Base-by-base conservation (phyloP, 2,113 vertebrate genomes). In the Empidonax traillii region DNA sequence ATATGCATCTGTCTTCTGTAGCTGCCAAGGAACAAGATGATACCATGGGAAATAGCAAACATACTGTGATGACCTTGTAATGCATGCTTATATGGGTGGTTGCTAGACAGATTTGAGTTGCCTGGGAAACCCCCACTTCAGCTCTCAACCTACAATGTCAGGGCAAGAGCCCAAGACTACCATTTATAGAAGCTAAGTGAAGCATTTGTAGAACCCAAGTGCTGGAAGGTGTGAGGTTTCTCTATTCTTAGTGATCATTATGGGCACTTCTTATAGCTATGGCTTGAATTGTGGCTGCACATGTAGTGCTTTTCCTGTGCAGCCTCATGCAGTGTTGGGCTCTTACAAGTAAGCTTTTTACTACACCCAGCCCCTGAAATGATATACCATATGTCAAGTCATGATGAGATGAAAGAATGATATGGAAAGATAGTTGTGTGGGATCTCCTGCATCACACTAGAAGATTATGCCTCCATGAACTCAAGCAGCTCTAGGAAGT, bases 91-190 rank as follows among this genome's bases (percentile, higher is more conserved):
- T 72, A 89, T 90, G 76, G 59, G 90, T 94, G 76, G 76, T 81
- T 97, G 91, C 86, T 94, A 92, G 92, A 96, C 94, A 89, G 86
- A 89, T 90, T 74, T 90, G 56, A 89, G 94, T 97, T 96, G 86
- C 89, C 94, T 92, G 89, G 91, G 96, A 94, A 96, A 95, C 96
- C 59, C 80, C 86, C 56, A 68, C 83, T 93, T 89, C 86, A 90
- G 76, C 47, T 90, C 65, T 67, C 86, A 95, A 93, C 56, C 75
- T 88, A 77, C 79, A 92, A 17, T 33, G 79, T 95, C 76, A 84
- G 86, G 72, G 76, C 86, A 89, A 65, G 67, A 89, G 30, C 76
- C 59, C 76, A 77, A 69, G 84, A 86, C 30, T 86, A 47, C 35
- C 61, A 84, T 93, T 94, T 94, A 62, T 67, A 95, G 92, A 93